Base-by-base conservation (phyloP, 2,888 invertebrate genomes). In the Hirtodrosophila cameraria region DNA sequence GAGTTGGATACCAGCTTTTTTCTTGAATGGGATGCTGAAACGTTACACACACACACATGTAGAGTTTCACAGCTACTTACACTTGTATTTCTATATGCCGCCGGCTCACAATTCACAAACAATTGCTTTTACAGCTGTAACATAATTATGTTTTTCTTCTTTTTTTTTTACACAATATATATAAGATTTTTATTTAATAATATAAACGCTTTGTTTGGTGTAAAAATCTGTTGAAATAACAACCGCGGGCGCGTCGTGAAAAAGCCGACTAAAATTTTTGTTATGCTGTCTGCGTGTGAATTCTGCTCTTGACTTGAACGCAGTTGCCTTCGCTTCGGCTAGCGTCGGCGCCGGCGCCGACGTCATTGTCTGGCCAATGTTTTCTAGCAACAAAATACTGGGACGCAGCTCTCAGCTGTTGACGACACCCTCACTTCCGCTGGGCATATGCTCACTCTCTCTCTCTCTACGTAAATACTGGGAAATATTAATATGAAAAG, bases 231-330 rank as follows among this genome's bases (percentile, higher is more conserved):
- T 63, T 59, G 61, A 61, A 68, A 72, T 53, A 86, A 79, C 83
- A 79, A 80, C 84, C 84, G 79, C 78, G 86, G 60, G 59, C 74
- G 74, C 85, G 82, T 74, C 82, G 87, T 67, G 87, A 86, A 84
- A 86, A 80, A 84, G 67, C 81, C 84, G 81, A 86, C 81, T 81
- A 75, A 86, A 86, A 76, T 86, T 86, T 77, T 58, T 77, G 75
- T 78, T 71, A 75, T 78, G 83, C 69, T 69, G 52, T 15, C 74
- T 79, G 83, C 69, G 68, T 79, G 61, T 55, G 53, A 62, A 46
- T 62, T 77, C 67, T 69, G 73, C 86, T 87, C 64, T 74, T 66
- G 48, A 36, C 67, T 60, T 50, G 41, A 12, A 25, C 31, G 33
- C 71, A 7, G 75, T 58, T 46, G 67, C 61, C 50, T 58, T 42